phyloP scores from a whole-genome alignment of 1,140 invertebrate genomes.

The Drosophila cardini region DNA sequence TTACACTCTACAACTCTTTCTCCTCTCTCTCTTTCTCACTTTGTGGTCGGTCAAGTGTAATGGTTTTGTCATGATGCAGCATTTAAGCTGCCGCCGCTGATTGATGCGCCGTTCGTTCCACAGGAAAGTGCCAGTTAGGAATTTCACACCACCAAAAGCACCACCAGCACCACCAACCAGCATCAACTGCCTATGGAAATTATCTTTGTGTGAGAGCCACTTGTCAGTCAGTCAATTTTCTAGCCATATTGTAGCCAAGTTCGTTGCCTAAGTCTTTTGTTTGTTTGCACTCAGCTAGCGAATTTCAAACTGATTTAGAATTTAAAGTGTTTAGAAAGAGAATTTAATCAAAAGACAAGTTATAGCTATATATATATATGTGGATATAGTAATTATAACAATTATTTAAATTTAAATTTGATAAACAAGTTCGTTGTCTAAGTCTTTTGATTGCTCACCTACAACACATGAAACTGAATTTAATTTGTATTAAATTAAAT shows the following conservation, averaged over 20 bases:
- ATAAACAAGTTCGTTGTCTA: slow-evolving; percentile 62
- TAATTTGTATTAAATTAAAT: background rate
- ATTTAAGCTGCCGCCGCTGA: slow-evolving; percentile 80
- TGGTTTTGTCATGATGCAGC: slow-evolving; percentile 83
- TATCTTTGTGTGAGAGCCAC: slow-evolving; percentile 48
- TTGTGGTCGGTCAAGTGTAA: slow-evolving; percentile 74
- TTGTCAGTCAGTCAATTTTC: slow-evolving; percentile 50
- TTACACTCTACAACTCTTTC: too few relatives aligned
- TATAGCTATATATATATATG: too few relatives aligned
- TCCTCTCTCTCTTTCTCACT: slow-evolving; percentile 5
- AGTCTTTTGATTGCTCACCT: slow-evolving; percentile 68
- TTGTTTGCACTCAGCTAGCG: slow-evolving; percentile 5
- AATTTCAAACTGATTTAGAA: slow-evolving; percentile 1
- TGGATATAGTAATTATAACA: too few relatives aligned
- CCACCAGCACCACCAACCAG: slow-evolving; percentile 5
- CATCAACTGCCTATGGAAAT: slow-evolving; percentile 63
- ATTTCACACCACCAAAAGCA: slow-evolving; percentile 69
- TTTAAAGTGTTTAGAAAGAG: too few relatives aligned
- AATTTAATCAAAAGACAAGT: too few relatives aligned
- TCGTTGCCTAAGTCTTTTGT: slow-evolving; percentile 58
- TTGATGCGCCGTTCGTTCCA: slow-evolving; percentile 69
- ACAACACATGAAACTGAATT: background rate
- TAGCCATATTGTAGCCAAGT: slow-evolving; percentile 34
- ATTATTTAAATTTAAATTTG: background rate
- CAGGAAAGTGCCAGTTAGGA: slow-evolving; percentile 73